Conservation (phyloP, 1,140 invertebrate genomes). For the Diprion similis region DNA sequence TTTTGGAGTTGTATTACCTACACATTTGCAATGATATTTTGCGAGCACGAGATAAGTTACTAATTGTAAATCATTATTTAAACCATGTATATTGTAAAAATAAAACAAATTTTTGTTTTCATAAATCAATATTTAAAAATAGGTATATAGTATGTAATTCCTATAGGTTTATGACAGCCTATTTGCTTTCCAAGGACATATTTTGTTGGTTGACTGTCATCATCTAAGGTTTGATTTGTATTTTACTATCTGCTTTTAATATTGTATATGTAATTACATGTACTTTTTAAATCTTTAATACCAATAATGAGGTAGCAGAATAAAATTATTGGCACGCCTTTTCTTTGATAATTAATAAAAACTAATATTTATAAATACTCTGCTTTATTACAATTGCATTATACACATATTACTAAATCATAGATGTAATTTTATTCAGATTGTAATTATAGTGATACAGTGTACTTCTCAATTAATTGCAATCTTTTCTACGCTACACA, state of each 20-base stretch:
- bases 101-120: not conserved
- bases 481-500: not conserved
- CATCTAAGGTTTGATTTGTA: no score
- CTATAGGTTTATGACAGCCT: no score
- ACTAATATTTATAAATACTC: not conserved
- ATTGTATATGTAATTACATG: not conserved
- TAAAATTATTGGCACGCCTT: not conserved
- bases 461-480: not conserved
- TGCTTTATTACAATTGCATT: not conserved
- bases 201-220: no score
- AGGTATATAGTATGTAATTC: no score
- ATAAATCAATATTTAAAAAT: no score
- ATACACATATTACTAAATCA: no score
- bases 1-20: not conserved
- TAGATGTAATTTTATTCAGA: no score
- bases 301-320: not conserved
- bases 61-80: not conserved
- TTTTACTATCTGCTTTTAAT: no score
- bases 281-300: not conserved
- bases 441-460: not conserved
- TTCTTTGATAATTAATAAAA: not conserved
- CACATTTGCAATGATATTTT: not conserved
- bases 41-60: no score
- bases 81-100: not conserved
- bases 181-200: no score